Conservation (phyloP, 2,113 vertebrate genomes). For the Podocnemis expansa region DNA sequence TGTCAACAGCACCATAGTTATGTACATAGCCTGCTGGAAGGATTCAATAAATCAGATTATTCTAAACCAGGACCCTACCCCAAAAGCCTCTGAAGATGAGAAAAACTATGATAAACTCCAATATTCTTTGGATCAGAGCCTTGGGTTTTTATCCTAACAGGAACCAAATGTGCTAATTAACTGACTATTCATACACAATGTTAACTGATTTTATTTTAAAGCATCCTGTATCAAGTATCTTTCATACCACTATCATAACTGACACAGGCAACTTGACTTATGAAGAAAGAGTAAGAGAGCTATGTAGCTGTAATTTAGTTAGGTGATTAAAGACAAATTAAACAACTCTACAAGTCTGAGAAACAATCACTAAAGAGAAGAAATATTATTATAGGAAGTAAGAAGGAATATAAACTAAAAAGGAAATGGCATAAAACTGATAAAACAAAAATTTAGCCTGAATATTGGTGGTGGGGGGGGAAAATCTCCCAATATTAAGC, state of each 20-base stretch:
- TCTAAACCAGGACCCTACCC: background rate
- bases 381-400: background rate
- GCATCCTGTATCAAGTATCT: background rate
- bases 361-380: background rate
- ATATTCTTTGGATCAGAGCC: accelerated
- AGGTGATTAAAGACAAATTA: background rate
- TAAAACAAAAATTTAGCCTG: background rate
- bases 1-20: background rate
- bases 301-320: background rate
- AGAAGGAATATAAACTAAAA: background rate
- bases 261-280: background rate
- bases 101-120: background rate
- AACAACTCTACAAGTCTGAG: background rate
- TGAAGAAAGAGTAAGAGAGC: background rate
- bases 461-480: background rate
- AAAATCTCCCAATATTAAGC: background rate
- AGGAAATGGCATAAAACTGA: background rate
- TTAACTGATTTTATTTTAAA: background rate
- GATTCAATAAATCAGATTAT: background rate
- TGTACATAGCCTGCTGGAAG: background rate
- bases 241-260: background rate
- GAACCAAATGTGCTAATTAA: background rate
- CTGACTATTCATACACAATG: background rate
- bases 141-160: background rate
- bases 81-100: background rate